Base-by-base conservation (phyloP, 2,113 vertebrate species). In the Clarias magur region DNA sequence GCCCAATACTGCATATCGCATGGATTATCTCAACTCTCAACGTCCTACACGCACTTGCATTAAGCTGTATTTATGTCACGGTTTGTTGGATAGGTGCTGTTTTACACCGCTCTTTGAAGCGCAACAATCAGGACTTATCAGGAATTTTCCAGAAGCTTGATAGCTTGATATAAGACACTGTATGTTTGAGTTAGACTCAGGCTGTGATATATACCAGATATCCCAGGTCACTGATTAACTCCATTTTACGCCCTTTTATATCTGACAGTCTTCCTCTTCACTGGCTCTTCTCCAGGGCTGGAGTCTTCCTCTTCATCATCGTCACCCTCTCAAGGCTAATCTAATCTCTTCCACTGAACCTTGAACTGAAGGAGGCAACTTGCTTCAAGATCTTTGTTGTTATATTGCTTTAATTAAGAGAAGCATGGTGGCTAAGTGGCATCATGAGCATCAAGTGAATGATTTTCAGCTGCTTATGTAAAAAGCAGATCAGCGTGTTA, bases 1-100 rank as follows among this genome's bases (percentile, higher is more conserved):
- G 59, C 85, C 88, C 87, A 68, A 90, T 90, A 75, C 87, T 72
- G 88, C 89, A 68, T 83, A 87, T 89, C 86, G 85, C 88, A 86
- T 87, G 76, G 86, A 86, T 92, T 92, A 81, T 79, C n/a, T 56
- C 84, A 86, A 87, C 65, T 68, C 82, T 38, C 23, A 68, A 81
- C 67, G 25, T 83, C 48, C 53, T 68, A 60, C 67, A 82, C 75
- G 73, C 60, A 23, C 82, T 88, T 87, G 85, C 85, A 80, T 75
- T 63, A 54, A 82, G 57, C 54, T 79, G 48, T 57, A 60, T 88
- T 89, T 60, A 63, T 42, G 17, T 79, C 86, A 80, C n/a, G 80
- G 79, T 80, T 81, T 80, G 70, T 87, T 81, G 13, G 34, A 56
- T 84, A 57, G 53, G 15, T 48, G 17, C 23, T 65, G 60, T 63